Evolutionary conservation across 2,797 vertebrate genomes (phyloP).

Genomic region (Trichosurus vulpecula): DNA sequence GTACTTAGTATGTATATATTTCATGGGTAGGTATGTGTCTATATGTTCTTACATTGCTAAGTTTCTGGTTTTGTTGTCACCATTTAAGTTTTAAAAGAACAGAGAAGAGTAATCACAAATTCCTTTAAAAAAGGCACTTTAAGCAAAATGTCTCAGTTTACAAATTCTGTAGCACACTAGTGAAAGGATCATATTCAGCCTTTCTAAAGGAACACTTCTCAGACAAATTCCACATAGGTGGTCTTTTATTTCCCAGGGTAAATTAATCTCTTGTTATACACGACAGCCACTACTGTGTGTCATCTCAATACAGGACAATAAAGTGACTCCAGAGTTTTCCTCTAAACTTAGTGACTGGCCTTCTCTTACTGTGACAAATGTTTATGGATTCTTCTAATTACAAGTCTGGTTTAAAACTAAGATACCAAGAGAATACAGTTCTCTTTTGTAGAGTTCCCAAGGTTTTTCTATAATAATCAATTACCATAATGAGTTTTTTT

Average conservation of each 20-base stretch:
- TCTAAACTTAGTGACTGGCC: conserved; percentile 79
- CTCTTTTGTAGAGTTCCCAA: conserved; percentile 83
- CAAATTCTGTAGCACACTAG: conserved; percentile 3
- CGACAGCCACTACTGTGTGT: conserved; percentile 74
- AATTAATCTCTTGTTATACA: conserved; percentile 77
- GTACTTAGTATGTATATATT: background rate
- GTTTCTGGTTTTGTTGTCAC: background rate
- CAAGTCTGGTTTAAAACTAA: conserved; percentile 84
- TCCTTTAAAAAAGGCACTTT: background rate
- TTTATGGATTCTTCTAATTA: conserved; percentile 87
- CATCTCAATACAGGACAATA: conserved; percentile 79
- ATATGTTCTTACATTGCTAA: background rate
- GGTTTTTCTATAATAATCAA: conserved; percentile 87
- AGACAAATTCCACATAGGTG: conserved; percentile 52
- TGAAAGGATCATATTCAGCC: conserved; percentile 16
- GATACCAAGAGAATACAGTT: conserved; percentile 80
- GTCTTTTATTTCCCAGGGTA: conserved; percentile 70
- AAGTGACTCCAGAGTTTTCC: conserved; percentile 76
- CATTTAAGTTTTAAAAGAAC: conserved; percentile 31
- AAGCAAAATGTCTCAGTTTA: conserved; percentile 32
- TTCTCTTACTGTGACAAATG: conserved; percentile 84
- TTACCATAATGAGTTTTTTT: conserved; percentile 88
- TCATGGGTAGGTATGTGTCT: background rate
- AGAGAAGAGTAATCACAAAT: conserved; percentile 23
- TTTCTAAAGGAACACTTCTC: conserved; percentile 46